phyloP scores from a whole-genome alignment of 2,797 vertebrate genomes.

The Megalops cyprinoides region DNA sequence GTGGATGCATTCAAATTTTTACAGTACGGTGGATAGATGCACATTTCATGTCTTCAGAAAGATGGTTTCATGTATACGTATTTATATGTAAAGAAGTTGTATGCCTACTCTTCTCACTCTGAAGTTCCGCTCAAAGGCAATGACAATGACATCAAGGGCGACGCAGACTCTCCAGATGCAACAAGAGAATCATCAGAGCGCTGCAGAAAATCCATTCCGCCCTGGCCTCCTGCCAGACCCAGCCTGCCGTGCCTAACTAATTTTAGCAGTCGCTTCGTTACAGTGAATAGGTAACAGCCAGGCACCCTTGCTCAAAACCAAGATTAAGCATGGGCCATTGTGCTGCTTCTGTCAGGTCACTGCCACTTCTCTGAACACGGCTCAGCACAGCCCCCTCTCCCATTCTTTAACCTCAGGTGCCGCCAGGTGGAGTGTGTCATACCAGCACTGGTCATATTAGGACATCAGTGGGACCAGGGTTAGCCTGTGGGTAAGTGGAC shows the following conservation, averaged over 20 bases:
- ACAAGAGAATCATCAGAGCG: background rate
- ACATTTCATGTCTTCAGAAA: too few relatives aligned
- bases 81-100: background rate
- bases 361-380: too few relatives aligned
- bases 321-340: too few relatives aligned
- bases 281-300: background rate
- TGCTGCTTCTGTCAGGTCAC: too few relatives aligned
- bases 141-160: constrained; percentile 1
- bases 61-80: background rate
- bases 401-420: background rate
- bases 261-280: background rate
- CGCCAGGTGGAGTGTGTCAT: constrained; percentile 84
- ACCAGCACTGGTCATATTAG: constrained; percentile 66
- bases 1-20: too few relatives aligned
- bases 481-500: too few relatives aligned
- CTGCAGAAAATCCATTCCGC: constrained; percentile 5
- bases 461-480: too few relatives aligned
- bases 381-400: too few relatives aligned
- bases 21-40: too few relatives aligned
- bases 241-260: background rate
- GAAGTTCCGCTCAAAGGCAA: constrained; percentile 7
- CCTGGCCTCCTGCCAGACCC: background rate
- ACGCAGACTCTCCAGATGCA: constrained; percentile 2
- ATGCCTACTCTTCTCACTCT: background rate
- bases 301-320: too few relatives aligned